A percentile compares a stretch with the other conserved stretches of the same genome.
Conservation (phyloP, 1,140 invertebrate genomes). For the Bursaphelenchus mucronatus region DNA sequence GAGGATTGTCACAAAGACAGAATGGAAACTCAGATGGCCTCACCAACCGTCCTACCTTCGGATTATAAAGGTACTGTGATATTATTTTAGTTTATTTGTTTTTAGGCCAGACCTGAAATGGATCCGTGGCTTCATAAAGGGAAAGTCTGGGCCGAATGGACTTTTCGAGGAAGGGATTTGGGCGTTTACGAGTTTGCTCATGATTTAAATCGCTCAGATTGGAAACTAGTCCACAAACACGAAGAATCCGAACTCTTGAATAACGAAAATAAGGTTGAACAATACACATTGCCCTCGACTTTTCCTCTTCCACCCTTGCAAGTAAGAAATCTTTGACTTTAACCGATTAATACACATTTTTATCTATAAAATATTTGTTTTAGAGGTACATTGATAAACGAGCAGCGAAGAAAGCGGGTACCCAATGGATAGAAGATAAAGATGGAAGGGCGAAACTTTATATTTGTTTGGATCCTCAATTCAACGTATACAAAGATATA, state of each 20-base stretch:
- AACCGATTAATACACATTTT: constrained; percentile 11
- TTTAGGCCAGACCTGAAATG: constrained; percentile 56
- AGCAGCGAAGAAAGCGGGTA: constrained; percentile 32
- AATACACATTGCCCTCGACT: constrained; percentile 40
- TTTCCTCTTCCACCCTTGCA: constrained; percentile 58
- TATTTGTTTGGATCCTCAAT: constrained; percentile 56
- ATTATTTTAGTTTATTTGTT: not conserved
- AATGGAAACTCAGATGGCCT: constrained; percentile 58
- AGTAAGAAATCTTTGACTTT: constrained; percentile 28
- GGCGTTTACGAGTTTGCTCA: constrained; percentile 55
- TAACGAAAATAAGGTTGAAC: constrained; percentile 35
- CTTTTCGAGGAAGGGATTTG: constrained; percentile 50
- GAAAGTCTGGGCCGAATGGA: constrained; percentile 55
- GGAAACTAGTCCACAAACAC: constrained; percentile 56
- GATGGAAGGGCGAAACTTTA: constrained; percentile 40
- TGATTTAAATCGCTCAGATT: constrained; percentile 58
- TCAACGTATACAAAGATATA: constrained; percentile 44
- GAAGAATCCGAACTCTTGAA: constrained; percentile 49
- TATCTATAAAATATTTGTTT: constrained; percentile 24
- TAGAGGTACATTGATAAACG: constrained; percentile 42
- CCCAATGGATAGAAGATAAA: constrained; percentile 1
- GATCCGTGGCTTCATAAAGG: constrained; percentile 57
- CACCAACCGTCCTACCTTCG: constrained; percentile 54
- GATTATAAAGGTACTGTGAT: constrained; percentile 46
- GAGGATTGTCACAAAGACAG: constrained; percentile 52